Conservation (phyloP, 2,797 vertebrate genomes). For the Gobionotothen gibberifrons region DNA sequence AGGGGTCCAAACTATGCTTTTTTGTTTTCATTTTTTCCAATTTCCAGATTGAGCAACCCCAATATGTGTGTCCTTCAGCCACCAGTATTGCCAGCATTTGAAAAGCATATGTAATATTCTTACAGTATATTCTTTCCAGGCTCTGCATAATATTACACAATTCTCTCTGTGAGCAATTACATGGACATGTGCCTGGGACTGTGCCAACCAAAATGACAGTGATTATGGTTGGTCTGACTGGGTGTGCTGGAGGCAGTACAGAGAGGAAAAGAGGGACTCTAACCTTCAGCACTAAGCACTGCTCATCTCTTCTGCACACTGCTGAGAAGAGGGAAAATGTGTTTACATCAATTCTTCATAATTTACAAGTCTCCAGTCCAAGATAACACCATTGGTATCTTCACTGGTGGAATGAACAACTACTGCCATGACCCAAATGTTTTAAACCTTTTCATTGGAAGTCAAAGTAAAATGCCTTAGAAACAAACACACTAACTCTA, state of each 20-base stretch:
- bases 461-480: slow-evolving; percentile 31
- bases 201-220: slow-evolving; percentile 46
- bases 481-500: slow-evolving; percentile 23
- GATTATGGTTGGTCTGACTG: slow-evolving; percentile 51
- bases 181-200: slow-evolving; percentile 41
- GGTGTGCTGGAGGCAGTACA: slow-evolving; percentile 43
- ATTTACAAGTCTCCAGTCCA: slow-evolving; percentile 46
- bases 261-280: slow-evolving; percentile 24
- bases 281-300: slow-evolving; percentile 57
- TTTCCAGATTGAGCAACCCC: slow-evolving; percentile 10
- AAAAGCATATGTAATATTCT: slow-evolving; percentile 51
- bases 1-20: slow-evolving; percentile 7
- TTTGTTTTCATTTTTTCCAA: slow-evolving; percentile 21
- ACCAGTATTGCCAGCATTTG: slow-evolving; percentile 21
- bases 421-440: slow-evolving; percentile 3
- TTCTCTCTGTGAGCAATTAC: slow-evolving; percentile 53
- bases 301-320: slow-evolving; percentile 44
- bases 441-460: slow-evolving; percentile 43
- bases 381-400: slow-evolving; percentile 21
- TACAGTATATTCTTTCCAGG: slow-evolving; percentile 29
- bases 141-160: slow-evolving; percentile 52
- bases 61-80: slow-evolving; percentile 50
- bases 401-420: slow-evolving; percentile 1
- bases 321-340: slow-evolving; percentile 34
- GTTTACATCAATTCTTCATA: slow-evolving; percentile 57